phyloP scores from a whole-genome alignment of 2,888 invertebrate species.

The Merodon equestris region DNA sequence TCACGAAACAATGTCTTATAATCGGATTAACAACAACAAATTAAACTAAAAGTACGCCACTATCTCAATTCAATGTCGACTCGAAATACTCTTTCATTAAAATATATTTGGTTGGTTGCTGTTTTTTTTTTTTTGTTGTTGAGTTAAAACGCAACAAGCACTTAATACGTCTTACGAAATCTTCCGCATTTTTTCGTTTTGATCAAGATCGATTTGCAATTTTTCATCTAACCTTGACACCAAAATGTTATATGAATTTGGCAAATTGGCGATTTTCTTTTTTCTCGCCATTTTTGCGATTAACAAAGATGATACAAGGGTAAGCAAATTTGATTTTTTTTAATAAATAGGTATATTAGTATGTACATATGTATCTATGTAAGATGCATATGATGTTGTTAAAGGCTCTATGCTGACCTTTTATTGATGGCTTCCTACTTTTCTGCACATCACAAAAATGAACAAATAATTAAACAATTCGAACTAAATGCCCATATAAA shows the following conservation, averaged over 20 bases:
- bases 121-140: slow-evolving; percentile 8
- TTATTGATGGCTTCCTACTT: too few relatives aligned
- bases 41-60: background rate
- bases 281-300: too few relatives aligned
- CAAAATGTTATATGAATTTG: slow-evolving; percentile 2
- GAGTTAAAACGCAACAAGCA: slow-evolving; percentile 31
- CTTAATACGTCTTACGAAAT: slow-evolving; percentile 42
- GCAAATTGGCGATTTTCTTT: too few relatives aligned
- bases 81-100: slow-evolving; percentile 3
- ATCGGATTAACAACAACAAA: background rate
- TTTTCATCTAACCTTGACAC: slow-evolving; percentile 36
- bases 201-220: slow-evolving; percentile 35
- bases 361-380: too few relatives aligned
- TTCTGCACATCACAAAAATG: background rate
- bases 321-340: too few relatives aligned
- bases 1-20: slow-evolving; percentile 20
- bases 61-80: background rate
- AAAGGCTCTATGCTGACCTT: too few relatives aligned
- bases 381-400: too few relatives aligned
- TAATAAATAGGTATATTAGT: too few relatives aligned
- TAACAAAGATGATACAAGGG: too few relatives aligned
- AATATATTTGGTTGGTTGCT: too few relatives aligned
- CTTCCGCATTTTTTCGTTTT: slow-evolving; percentile 27
- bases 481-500: slow-evolving; percentile 3
- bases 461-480: background rate